Evolutionary conservation across 1,140 invertebrate species (phyloP).

Genomic region (Sarcophaga bullata): DNA sequence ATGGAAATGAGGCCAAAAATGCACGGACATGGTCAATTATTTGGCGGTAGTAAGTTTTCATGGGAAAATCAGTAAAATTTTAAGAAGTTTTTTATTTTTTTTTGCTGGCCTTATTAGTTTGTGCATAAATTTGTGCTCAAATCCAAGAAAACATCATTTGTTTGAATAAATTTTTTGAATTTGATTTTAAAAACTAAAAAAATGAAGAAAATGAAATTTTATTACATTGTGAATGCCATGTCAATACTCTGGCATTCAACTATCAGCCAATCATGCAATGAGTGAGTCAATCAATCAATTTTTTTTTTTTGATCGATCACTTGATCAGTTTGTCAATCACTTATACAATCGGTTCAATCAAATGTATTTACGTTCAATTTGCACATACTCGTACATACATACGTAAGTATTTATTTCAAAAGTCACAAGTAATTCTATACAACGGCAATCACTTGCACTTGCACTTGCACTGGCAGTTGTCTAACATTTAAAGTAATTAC

Average conservation of each 20-base stretch:
- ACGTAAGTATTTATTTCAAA: neutral
- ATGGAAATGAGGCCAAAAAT: neutral
- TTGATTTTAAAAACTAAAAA: neutral
- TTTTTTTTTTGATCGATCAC: neutral
- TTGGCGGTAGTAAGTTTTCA: neutral
- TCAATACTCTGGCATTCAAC: neutral
- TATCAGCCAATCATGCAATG: neutral
- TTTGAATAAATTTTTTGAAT: too few species aligned
- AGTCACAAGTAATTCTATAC: too few species aligned
- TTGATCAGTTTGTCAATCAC: neutral
- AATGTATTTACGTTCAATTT: constrained; percentile 2
- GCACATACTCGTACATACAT: neutral
- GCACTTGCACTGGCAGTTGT: neutral
- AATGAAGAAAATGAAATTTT: neutral
- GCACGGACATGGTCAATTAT: neutral
- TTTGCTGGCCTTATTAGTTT: neutral
- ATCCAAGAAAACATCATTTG: too few species aligned
- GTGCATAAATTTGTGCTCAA: neutral
- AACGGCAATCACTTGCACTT: too few species aligned
- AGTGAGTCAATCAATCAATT: neutral
- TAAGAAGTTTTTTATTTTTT: too few species aligned
- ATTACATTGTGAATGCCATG: neutral
- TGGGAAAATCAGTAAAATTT: neutral
- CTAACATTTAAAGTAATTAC: neutral
- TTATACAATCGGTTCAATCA: neutral